Base-by-base conservation (phyloP, 1,140 invertebrate species). In the Belonocnema kinseyi region DNA sequence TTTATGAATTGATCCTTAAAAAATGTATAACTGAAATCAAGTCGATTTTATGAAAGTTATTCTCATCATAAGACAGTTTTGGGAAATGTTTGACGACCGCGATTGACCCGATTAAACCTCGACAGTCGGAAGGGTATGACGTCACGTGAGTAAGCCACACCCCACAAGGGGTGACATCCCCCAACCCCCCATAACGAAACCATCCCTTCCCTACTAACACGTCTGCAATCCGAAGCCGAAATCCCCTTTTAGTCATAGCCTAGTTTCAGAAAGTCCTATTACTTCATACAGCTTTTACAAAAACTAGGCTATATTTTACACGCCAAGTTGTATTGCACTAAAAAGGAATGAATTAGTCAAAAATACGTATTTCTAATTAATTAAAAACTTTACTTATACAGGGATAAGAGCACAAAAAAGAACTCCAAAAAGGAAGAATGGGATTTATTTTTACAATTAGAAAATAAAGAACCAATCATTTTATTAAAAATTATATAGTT, bases 51-150 rank as follows among this genome's bases (percentile, higher is more conserved):
- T 33, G 26, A 33, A 26, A 33, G 26, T 33, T 33, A 3, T 33
- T 33, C 26, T 33, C 5, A 33, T 33, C 0, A 33, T 26, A 26
- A 33, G 3, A 33, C 72, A 17, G 21, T 40, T 73, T 50, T 46
- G 72, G 17, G 52, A 56, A 73, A 80, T 80, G 58, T 75, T 66
- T 72, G 73, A 53, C 52, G 50, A 66, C 53, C 26, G 40, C n/a
- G 83, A 85, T 83, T 83, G 84, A 84, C 83, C 83, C 79, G 76
- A 82, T 84, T 85, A 80, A 78, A 80, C 79, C 61, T 73, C 46
- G 58, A 76, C 26, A 70, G 53, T 26, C 51, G 58, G 66, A 50
- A 13, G 14, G 56, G 80, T 77, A 78, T 79, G 80, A 84, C 81
- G 80, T 84, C 79, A 81, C 81, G 75, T 61, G 40, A 56, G 72